Base-by-base conservation (phyloP, 2,113 vertebrate genomes). In the Ascaphus truei region DNA sequence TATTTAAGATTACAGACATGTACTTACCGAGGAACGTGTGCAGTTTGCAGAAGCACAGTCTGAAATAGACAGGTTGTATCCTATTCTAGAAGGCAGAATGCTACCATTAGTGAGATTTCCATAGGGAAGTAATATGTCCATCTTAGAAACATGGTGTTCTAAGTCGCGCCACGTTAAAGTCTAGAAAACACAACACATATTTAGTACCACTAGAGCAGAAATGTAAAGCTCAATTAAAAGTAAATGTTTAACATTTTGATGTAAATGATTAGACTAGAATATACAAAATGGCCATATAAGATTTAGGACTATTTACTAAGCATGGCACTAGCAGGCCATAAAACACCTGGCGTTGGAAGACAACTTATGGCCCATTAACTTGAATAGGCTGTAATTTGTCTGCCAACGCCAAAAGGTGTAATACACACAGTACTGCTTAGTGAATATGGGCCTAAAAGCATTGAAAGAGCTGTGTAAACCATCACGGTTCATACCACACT, bases 161-260 rank as follows among this genome's bases (percentile, higher is more conserved):
- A 98, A 76, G 69, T 98, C 96, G 41, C 93, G 81, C 55, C 84
- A 88, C 8, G 94, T 92, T 67, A 99, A 82, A 0, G 91, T 94
- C 96, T 98, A 59, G 1, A 78, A 31, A 76, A 11, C 20, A 62
- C 27, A n/a, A 55, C 0, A 20, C n/a, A n/a, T n/a, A n/a, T n/a
- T n/a, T n/a, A n/a, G n/a, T n/a, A n/a, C n/a, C n/a, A n/a, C n/a
- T n/a, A n/a, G n/a, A n/a, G n/a, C n/a, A n/a, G n/a, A n/a, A n/a
- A n/a, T n/a, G n/a, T n/a, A n/a, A n/a, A n/a, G n/a, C n/a, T n/a
- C n/a, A n/a, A n/a, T n/a, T n/a, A n/a, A n/a, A n/a, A n/a, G n/a
- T n/a, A n/a, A n/a, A n/a, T n/a, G n/a, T n/a, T n/a, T n/a, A n/a
- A n/a, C n/a, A n/a, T n/a, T n/a, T n/a, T n/a, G n/a, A n/a, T n/a